Conservation (phyloP, 2,113 vertebrate species). For the Stigmatopora argus region DNA sequence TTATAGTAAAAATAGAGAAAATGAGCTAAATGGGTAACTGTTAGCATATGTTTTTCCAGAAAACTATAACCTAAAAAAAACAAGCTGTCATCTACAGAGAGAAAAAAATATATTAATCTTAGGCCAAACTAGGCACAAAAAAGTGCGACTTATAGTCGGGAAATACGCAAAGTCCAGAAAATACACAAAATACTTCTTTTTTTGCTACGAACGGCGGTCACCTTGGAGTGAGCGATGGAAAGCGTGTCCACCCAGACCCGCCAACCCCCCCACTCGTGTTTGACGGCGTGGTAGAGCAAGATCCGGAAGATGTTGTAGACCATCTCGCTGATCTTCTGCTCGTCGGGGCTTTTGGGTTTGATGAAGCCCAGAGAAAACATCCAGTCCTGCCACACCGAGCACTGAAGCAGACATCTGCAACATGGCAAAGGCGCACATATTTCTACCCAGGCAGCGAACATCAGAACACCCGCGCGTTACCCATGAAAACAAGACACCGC, state of each 20-base stretch:
- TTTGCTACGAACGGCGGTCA: slow-evolving; percentile 60
- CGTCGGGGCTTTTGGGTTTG: slow-evolving; percentile 92
- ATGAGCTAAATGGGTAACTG: no score
- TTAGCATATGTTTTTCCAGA: no score
- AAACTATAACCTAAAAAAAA: no score
- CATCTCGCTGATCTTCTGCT: slow-evolving; percentile 97
- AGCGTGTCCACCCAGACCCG: slow-evolving; percentile 97
- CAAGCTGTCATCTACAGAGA: no score
- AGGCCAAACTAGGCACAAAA: no score
- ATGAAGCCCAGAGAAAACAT: slow-evolving; percentile 98
- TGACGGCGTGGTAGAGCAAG: slow-evolving; percentile 96
- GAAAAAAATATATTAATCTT: no score
- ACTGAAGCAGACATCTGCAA: slow-evolving; percentile 92
- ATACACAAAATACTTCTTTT: no score
- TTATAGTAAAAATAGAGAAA: no score
- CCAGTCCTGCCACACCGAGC: slow-evolving; percentile 99
- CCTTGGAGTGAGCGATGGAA: slow-evolving; percentile 98
- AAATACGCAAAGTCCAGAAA: no score
- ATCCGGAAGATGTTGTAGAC: slow-evolving; percentile 98
- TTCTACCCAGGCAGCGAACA: neutral
- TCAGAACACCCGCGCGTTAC: neutral
- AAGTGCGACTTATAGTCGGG: no score
- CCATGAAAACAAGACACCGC: neutral
- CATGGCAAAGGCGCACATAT: neutral
- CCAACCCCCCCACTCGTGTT: slow-evolving; percentile 99